These are phyloP conservation scores for Lepidurus couesii DNA, from an alignment of 1,140 invertebrate species.

Conservation along the genomic window DNA sequence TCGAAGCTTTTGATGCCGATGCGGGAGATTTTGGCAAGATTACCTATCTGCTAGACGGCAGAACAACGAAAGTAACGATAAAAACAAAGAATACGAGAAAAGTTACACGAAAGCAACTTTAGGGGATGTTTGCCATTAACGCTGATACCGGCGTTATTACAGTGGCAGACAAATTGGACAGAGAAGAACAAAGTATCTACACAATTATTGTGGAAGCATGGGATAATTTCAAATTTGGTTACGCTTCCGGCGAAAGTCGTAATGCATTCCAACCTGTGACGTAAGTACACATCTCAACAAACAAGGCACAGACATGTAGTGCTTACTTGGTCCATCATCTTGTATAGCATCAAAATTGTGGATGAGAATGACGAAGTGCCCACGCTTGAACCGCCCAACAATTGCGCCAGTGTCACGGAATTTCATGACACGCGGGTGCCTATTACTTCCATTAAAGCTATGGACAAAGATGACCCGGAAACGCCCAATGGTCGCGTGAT, in stretches of 20 bases:
- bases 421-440: conserved; percentile 76
- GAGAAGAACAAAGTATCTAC: conserved; percentile 69
- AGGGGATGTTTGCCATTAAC: conserved; percentile 79
- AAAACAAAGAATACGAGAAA: conserved; percentile 24
- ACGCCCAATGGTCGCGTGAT: conserved; percentile 70
- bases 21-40: conserved; percentile 82
- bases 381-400: conserved; percentile 53
- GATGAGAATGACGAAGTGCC: conserved; percentile 85
- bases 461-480: conserved; percentile 72
- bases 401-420: conserved; percentile 73
- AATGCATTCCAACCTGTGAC: conserved; percentile 87
- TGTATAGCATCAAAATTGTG: conserved; percentile 55
- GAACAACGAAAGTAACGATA: conserved; percentile 63
- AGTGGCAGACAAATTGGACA: conserved; percentile 71
- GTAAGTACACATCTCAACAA: conserved; percentile 49
- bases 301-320: conserved; percentile 32
- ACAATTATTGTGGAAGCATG: conserved; percentile 82
- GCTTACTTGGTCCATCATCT: conserved; percentile 32
- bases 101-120: conserved; percentile 29
- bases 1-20: conserved; percentile 77
- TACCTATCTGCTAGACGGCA: conserved; percentile 77
- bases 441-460: conserved; percentile 65
- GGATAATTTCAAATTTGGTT: conserved; percentile 92
- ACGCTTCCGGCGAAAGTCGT: conserved; percentile 77
- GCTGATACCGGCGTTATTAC: conserved; percentile 73